phyloP scores from a whole-genome alignment of 2,888 invertebrate species.

The Dexiosoma caninum region DNA sequence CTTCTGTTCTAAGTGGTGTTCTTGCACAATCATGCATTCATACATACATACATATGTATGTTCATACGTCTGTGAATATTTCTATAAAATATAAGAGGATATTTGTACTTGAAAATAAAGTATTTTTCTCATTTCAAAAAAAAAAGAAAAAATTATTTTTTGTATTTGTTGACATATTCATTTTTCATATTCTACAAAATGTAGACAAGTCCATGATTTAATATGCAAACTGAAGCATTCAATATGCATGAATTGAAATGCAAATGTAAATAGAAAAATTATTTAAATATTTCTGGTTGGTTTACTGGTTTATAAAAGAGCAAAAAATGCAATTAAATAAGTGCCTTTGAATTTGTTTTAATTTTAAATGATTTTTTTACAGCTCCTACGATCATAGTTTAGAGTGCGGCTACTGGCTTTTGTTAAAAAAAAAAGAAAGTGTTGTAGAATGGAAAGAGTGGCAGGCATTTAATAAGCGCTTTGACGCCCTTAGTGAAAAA shows the following conservation, averaged over 20 bases:
- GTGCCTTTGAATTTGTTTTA: not conserved
- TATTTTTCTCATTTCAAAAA: not conserved
- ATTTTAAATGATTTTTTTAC: not conserved
- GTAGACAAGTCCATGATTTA: slow-evolving; percentile 15
- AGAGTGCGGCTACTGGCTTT: too few species aligned
- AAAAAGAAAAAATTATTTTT: not conserved
- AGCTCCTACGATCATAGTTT: not conserved
- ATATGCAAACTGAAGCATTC: slow-evolving; percentile 3
- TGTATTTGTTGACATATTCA: not conserved
- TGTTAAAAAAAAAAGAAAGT: too few species aligned
- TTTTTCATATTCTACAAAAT: not conserved
- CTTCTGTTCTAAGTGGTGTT: slow-evolving; percentile 52
- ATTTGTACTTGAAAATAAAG: too few species aligned
- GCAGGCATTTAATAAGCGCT: too few species aligned
- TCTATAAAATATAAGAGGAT: not conserved
- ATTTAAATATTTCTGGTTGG: slow-evolving; percentile 55
- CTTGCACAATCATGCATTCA: not conserved
- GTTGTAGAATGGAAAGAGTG: too few species aligned
- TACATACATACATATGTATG: not conserved
- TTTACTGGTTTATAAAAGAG: not conserved
- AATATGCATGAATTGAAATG: slow-evolving; percentile 30
- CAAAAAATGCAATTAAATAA: slow-evolving; percentile 3
- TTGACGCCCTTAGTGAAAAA: too few species aligned
- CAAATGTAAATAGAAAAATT: slow-evolving; percentile 43
- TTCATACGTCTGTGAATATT: not conserved